A percentile compares a stretch with the other conserved stretches of the same genome.
Evolutionary conservation across 2,113 vertebrate species (phyloP).

Genomic region (Seriola dumerili): DNA sequence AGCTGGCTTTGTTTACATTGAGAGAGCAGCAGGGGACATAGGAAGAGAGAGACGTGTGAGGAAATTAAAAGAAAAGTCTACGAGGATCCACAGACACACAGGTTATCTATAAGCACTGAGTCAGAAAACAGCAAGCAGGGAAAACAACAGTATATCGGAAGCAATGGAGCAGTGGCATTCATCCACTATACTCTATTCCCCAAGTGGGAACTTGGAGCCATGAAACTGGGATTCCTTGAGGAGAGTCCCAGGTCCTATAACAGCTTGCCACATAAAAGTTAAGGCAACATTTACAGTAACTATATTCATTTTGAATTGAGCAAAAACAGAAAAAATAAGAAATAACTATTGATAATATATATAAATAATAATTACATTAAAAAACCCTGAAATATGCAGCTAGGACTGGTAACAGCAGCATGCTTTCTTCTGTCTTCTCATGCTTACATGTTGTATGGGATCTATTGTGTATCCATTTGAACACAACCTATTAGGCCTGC

Average conservation of each 20-base stretch:
- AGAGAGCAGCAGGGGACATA: conserved; percentile 34
- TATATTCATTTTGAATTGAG: too few species aligned
- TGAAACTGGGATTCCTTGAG: not conserved
- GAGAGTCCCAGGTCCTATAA: not conserved
- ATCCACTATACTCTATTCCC: not conserved
- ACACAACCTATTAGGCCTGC: not conserved
- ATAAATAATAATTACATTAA: not conserved
- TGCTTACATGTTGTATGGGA: too few species aligned
- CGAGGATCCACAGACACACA: not conserved
- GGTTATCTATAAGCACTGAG: not conserved
- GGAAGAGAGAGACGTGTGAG: not conserved
- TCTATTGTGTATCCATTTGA: not conserved
- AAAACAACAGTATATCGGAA: not conserved
- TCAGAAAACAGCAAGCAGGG: not conserved
- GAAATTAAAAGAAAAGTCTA: conserved; percentile 1
- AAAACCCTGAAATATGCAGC: not conserved
- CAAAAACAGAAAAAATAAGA: not conserved
- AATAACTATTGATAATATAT: too few species aligned
- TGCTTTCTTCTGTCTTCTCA: not conserved
- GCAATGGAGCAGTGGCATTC: not conserved
- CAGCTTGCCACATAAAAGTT: not conserved
- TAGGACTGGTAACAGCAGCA: not conserved
- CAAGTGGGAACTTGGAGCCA: not conserved
- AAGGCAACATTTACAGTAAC: not conserved
- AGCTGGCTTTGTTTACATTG: conserved; percentile 80